Evolutionary conservation across 2,797 vertebrate genomes (phyloP).

Genomic region (Antrozous pallidus): DNA sequence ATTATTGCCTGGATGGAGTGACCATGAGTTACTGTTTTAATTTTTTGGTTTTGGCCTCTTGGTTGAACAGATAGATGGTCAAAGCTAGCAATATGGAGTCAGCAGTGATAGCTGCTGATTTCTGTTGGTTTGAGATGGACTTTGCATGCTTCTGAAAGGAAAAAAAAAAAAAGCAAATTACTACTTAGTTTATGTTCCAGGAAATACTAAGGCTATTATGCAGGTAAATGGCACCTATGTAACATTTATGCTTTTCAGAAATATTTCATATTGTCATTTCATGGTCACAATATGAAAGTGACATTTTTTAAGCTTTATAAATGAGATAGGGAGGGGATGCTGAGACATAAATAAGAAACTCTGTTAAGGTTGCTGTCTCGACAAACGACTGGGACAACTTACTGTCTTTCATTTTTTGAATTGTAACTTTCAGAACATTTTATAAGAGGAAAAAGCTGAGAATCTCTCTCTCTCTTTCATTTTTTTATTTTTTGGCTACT

Average conservation of each 20-base stretch:
- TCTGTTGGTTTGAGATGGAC: not conserved
- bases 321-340: not conserved
- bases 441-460: slow-evolving; percentile 29
- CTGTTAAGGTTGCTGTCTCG: not conserved
- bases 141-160: not conserved
- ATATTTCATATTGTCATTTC: slow-evolving; percentile 12
- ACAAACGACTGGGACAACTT: not conserved
- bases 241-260: slow-evolving; percentile 11
- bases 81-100: not conserved
- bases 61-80: not conserved
- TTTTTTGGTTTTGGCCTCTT: not conserved
- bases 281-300: not conserved
- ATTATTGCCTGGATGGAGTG: not conserved
- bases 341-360: not conserved
- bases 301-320: not conserved
- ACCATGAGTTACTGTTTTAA: not conserved
- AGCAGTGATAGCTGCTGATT: not conserved
- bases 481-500: not conserved
- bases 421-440: not conserved
- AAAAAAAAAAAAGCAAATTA: not conserved
- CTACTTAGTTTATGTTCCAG: not conserved
- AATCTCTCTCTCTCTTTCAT: not conserved
- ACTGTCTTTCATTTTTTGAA: not conserved
- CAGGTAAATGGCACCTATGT: not conserved
- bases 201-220: not conserved